Evolutionary conservation across 2,113 vertebrate genomes (phyloP), one percentile per base, ranked within the genome.

Genomic region (Phrynosoma blainvillii): DNA sequence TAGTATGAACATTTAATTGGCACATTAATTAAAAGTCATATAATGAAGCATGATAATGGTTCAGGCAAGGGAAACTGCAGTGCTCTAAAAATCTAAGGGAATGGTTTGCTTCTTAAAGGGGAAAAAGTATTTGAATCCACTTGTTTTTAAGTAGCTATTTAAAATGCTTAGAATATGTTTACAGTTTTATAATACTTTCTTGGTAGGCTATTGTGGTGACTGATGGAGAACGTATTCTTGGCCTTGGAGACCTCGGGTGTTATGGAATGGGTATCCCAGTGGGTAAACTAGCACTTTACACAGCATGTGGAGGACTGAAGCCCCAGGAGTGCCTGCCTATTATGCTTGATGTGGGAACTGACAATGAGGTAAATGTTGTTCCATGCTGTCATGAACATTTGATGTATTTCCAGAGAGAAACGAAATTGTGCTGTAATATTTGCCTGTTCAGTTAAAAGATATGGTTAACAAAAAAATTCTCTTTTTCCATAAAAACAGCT

Each of bases 241-340:
- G 99, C 59, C 96, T 99, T 82, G 99, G 98, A 91, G 99, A 99
- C 95, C 97, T 99, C 87, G 99, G 98, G 87, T 98, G 98, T 90
- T 97, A 98, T 54, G 99, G 99, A 27, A 99, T 99, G 98, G 99
- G 98, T 88, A 99, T 99, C 95, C 99, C 98, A 2, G 98, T 99
- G 89, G 99, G 99, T 36, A 99, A 99, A 95, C 92, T 99, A 96
- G 98, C 98, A 78, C 97, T 99, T 40, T 99, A 99, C 94, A 99
- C 99, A 0, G 98, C 98, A 2, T 99, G 99, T 4, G 98, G 98
- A 89, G 98, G 99, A 79, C 92, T 99, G 93, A 97, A 98, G 18
- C 98, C 99, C 40, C 94, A 98, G 0, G 97, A 98, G 65, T 99
- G 99, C 92, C 96, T 99, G 81, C 99, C 99, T 23, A 94, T 99